These are phyloP conservation scores for Neomorphus geoffroyi DNA, from an alignment of 2,797 vertebrate species.

Conservation along the genomic window DNA sequence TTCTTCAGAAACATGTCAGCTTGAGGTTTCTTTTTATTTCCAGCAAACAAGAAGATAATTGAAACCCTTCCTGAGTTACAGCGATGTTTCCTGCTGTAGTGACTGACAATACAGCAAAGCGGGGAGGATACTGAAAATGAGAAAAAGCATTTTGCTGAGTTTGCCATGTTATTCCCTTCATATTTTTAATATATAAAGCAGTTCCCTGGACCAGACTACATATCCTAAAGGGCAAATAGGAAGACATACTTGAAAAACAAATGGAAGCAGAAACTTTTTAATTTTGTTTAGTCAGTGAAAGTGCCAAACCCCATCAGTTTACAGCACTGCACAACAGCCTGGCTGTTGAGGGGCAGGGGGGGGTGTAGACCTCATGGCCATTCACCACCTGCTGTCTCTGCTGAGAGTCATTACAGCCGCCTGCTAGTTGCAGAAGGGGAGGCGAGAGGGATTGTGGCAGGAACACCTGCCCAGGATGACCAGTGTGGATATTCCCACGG, in stretches of 20 bases:
- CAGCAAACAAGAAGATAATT: slow-evolving; percentile 67
- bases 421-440: background rate
- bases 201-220: background rate
- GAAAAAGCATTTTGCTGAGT: background rate
- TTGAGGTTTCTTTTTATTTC: slow-evolving; percentile 65
- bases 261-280: background rate
- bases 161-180: background rate
- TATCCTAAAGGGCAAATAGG: background rate
- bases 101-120: background rate
- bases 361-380: background rate
- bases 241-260: background rate
- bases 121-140: background rate
- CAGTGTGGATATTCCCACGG: accelerated
- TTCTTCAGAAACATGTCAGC: slow-evolving; percentile 52
- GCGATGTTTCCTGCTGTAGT: slow-evolving; percentile 35
- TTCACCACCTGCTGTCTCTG: background rate
- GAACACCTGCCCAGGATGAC: background rate
- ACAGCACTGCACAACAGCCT: background rate
- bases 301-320: background rate
- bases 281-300: background rate
- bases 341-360: background rate
- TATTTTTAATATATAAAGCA: background rate
- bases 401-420: background rate
- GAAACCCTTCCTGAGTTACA: slow-evolving; percentile 54
- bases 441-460: background rate